Conservation (phyloP, 1,140 invertebrate genomes). For the Drosophila takahashii region DNA sequence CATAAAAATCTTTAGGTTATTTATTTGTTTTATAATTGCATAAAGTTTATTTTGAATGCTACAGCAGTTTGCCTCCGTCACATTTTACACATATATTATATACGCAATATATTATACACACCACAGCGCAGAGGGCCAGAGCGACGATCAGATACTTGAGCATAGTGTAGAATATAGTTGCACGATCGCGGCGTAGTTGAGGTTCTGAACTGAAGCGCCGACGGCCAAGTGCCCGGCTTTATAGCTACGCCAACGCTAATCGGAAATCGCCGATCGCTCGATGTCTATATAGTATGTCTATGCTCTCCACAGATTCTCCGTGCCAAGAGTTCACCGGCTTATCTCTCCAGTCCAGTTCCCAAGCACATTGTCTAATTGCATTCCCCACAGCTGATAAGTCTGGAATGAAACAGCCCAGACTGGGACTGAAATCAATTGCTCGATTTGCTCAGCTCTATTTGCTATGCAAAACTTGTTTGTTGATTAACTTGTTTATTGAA, state of each 20-base stretch:
- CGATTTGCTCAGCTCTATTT: constrained; percentile 30
- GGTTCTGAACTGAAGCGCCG: constrained; percentile 37
- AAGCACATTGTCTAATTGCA: constrained; percentile 17
- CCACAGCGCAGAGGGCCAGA: constrained; percentile 67
- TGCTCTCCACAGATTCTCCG: constrained; percentile 31
- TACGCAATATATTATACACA: constrained; percentile 43
- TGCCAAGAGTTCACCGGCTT: constrained; percentile 68
- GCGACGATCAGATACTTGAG: constrained; percentile 66
- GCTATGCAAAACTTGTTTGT: constrained; percentile 34
- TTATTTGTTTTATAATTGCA: background rate
- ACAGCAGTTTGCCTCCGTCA: background rate
- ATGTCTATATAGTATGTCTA: background rate
- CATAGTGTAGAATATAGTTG: constrained; percentile 42
- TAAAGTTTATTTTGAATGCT: background rate
- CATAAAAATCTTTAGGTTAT: too few relatives aligned
- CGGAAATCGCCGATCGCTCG: background rate
- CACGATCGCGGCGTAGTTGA: constrained; percentile 36
- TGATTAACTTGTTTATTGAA: constrained; percentile 48
- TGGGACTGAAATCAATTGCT: constrained; percentile 3
- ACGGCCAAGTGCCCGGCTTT: constrained; percentile 34
- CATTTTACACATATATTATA: background rate
- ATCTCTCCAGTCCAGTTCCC: background rate
- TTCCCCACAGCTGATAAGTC: constrained; percentile 24
- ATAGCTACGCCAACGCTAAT: constrained; percentile 34
- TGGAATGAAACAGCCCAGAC: constrained; percentile 15